Conservation (phyloP, 2,113 vertebrate genomes). For the Pseudonaja textilis region DNA sequence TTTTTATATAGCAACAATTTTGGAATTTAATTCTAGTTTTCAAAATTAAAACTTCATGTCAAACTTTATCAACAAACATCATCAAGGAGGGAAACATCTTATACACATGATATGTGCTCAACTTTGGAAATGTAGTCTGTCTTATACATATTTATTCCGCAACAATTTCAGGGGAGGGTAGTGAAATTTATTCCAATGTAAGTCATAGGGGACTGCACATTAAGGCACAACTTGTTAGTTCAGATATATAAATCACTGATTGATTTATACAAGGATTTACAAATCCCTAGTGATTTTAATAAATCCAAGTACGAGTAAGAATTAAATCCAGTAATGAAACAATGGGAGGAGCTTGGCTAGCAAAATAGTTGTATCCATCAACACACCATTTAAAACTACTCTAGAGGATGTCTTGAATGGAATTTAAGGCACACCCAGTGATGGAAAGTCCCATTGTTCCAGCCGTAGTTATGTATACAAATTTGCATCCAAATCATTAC, state of each 20-base stretch:
- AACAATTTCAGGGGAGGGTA: neutral
- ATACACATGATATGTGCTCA: neutral
- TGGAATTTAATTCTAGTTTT: neutral
- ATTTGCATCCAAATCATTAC: neutral
- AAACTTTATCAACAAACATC: neutral
- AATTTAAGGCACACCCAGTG: neutral
- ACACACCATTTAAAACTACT: neutral
- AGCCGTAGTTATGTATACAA: neutral
- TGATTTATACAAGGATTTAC: neutral
- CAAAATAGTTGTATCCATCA: neutral
- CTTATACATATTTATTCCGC: neutral
- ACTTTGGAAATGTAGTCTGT: fast-evolving
- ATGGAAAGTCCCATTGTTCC: neutral
- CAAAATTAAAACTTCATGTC: neutral
- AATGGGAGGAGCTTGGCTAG: neutral
- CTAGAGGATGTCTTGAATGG: neutral
- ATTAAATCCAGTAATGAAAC: neutral
- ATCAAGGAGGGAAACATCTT: fast-evolving
- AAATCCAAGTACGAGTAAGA: neutral
- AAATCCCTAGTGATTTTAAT: neutral
- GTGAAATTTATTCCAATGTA: neutral
- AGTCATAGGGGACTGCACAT: neutral
- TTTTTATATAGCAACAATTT: neutral
- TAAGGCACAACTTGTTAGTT: fast-evolving
- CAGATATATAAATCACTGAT: neutral